Base-by-base conservation (phyloP, 2,113 vertebrate species). In the Perca flavescens region DNA sequence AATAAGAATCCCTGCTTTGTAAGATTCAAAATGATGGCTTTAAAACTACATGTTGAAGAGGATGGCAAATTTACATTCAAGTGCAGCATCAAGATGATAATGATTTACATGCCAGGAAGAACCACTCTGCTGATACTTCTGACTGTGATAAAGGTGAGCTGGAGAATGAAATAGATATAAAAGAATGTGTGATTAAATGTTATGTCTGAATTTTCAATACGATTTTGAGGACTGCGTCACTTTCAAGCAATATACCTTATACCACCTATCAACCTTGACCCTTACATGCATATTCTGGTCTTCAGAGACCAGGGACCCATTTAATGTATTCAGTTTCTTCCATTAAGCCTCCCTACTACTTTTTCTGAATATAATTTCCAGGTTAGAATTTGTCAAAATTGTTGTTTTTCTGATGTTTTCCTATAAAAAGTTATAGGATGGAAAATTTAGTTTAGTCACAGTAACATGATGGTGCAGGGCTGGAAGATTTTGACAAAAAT, bases 101-200 rank as follows among this genome's bases (percentile, higher is more conserved):
- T 56, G 15, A 54, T 50, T 60, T 10, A 75, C n/a, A 65, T 47
- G 43, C 49, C 36, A 49, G 17, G 25, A 31, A 70, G 6, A 77
- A 70, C 52, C 19, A 65, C 31, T 74, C 47, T 63, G 56, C 56
- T n/a, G 56, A 25, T 70, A 17, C 56, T 34, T 53, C 54, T 61
- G 36, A 56, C 25, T 28, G 65, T 21, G 74, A 4, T 13, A 25
- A 78, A 70, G 46, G 17, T 65, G 4, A 77, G 49, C 14, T 40
- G 19, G 17, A 31, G 40, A 68, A 83, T 88, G 19, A 82, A 85
- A 76, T 74, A 43, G 19, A 72, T 70, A 53, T 73, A 21, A 64
- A 56, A 21, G 31, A 63, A 47, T 25, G 12, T 70, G 46, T 50
- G 16, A 61, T 89, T 60, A 79, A 73, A 68, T 85, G 52, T 74